Conservation (phyloP, 2,888 invertebrate species). For the Allacma fusca region DNA sequence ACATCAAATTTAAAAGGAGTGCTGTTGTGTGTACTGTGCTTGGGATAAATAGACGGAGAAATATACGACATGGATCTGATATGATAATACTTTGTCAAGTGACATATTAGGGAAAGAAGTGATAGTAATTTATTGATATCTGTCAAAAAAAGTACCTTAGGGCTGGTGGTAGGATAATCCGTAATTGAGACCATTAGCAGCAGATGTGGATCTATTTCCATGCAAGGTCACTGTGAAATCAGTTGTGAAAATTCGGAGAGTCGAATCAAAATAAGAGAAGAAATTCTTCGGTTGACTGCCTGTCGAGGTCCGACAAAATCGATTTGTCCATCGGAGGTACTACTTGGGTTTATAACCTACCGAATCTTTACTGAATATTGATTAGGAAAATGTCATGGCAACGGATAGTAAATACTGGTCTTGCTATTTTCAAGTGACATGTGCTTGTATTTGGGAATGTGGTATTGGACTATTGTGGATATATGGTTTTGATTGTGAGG, state of each 20-base stretch:
- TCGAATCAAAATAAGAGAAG: constrained; percentile 8
- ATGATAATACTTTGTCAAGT: too few species aligned
- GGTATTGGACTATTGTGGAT: too few species aligned
- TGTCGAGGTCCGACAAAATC: constrained; percentile 34
- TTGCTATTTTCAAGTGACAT: too few species aligned
- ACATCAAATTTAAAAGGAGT: constrained; percentile 26
- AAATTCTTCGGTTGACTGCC: constrained; percentile 33
- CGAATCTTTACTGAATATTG: not conserved
- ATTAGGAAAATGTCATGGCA: not conserved
- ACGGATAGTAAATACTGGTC: not conserved
- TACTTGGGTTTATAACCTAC: not conserved
- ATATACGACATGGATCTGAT: too few species aligned
- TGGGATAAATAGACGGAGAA: too few species aligned
- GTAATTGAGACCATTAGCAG: not conserved
- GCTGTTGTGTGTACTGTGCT: too few species aligned
- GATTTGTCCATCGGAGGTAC: constrained; percentile 43
- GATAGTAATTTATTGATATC: too few species aligned
- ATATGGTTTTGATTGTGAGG: too few species aligned
- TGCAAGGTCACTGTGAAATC: not conserved
- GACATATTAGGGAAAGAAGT: too few species aligned
- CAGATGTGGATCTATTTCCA: not conserved
- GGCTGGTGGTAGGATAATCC: not conserved
- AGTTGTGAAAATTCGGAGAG: constrained; percentile 28
- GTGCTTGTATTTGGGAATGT: too few species aligned
- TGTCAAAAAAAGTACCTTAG: not conserved